These are phyloP conservation scores for Rhinoraja longicauda DNA, from an alignment of 2,797 vertebrate genomes.

Conservation along the genomic window DNA sequence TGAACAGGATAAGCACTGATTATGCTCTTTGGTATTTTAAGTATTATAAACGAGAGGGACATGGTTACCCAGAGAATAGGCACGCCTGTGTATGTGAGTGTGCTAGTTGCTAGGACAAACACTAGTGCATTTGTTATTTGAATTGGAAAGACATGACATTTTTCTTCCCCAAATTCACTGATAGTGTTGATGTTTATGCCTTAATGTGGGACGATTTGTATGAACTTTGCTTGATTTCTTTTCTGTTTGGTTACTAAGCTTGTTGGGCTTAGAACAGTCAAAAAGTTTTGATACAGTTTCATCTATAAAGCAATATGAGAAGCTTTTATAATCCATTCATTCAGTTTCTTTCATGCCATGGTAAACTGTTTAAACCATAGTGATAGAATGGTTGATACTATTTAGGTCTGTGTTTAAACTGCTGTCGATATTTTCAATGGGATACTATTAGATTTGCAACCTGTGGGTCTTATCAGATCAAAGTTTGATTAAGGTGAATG, in stretches of 20 bases:
- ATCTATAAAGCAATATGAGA: not conserved
- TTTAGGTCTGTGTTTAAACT: not conserved
- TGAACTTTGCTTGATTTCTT: not conserved
- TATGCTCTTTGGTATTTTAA: not conserved
- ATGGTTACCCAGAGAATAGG: not conserved
- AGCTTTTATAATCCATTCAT: not conserved
- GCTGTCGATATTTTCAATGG: not conserved
- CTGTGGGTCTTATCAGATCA: not conserved
- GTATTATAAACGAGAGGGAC: not conserved
- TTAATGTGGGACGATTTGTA: not conserved
- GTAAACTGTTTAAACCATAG: not conserved
- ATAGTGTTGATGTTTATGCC: not conserved
- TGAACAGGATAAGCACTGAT: conserved; percentile 4
- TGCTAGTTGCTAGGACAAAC: conserved; percentile 3
- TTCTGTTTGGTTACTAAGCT: not conserved
- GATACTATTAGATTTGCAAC: not conserved
- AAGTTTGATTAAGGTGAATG: not conserved
- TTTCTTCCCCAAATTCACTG: not conserved
- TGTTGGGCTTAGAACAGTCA: not conserved
- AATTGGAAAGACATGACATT: not conserved
- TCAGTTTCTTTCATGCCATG: not conserved
- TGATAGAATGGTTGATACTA: not conserved
- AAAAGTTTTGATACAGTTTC: not conserved
- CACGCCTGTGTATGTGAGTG: not conserved
- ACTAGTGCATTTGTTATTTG: not conserved